Evolutionary conservation across 2,888 invertebrate species (phyloP), one percentile per base, ranked within the genome.

Genomic region (Lepidocyrtoides sp.): DNA sequence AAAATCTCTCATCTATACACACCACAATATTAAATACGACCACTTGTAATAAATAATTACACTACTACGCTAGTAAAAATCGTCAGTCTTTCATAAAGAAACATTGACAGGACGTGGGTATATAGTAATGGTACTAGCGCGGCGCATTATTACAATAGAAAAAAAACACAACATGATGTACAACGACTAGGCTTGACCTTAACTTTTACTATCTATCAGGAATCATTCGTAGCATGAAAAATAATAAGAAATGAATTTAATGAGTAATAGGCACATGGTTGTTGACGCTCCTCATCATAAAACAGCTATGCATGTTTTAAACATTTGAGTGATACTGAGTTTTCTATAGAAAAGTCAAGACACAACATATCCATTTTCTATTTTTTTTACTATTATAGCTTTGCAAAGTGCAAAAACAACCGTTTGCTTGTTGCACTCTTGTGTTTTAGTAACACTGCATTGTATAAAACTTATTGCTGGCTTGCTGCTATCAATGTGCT

Each of bases 131-230:
- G 63, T 20, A 57, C 7, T 23, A 69, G 69, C 69, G 48, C 72
- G 12, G 12, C 44, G 54, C 23, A 12, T 26, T 26, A 48, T 48
- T 77, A 23, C 26, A 54, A 54, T 20, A 44, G 63, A 72, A 51
- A 79, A 54, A 54, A 14, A 54, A 10, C 79, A 10, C 17, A 51
- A 51, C 54, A 5, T 79, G 41, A 75, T 23, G 41, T 48, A 75
- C 17, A 79, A 17, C 51, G 26, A 23, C 60, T 81, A 79, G 54
- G 77, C 8, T 66, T 85, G 90, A 90, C 90, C 90, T 90, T 90
- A 85, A 90, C 90, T 90, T 90, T 85, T 85, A 90, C 90, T 75
- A 57, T 89, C 72, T 63, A 60, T 83, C 81, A 69, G 32, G 7
- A 48, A 32, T 75, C 20, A n/a, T 17, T 7, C 26, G n/a, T 44